Base-by-base conservation (phyloP, 2,888 invertebrate genomes). In the Eulithis testata region DNA sequence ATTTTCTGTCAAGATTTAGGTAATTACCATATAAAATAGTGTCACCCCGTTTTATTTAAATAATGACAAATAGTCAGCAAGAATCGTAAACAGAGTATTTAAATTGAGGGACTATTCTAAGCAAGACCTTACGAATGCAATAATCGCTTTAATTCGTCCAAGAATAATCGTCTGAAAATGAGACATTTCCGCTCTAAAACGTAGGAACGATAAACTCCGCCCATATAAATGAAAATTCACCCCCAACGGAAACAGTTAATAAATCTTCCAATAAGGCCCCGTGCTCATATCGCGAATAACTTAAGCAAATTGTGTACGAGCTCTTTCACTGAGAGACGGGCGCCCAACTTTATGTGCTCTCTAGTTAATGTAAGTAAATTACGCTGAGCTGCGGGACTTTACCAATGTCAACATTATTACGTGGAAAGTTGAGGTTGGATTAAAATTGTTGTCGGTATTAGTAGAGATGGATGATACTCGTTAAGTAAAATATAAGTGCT, bases 291-390 rank as follows among this genome's bases (percentile, higher is more conserved):
- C 68, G 50, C 59, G 72, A 65, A 69, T 70, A 70, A 72, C 61
- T 70, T 72, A 70, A 63, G 68, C 70, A 70, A 70, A 71, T 71
- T 71, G 65, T 54, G 63, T 67, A 60, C 67, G 47, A 70, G 70
- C 67, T 70, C 64, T 64, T 64, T 40, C 50, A 56, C 59, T 52
- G 49, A 66, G 69, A 56, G 69, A 56, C 55, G 58, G 56, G 65
- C 65, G 66, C n/a, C 14, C 14, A 40, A 76, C 60, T 76, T 78
- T 74, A 79, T 75, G 76, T 72, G 71, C 74, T 66, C 68, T 68
- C 71, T 66, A 73, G 74, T 74, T 79, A 82, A 81, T 76, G 80
- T 77, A 72, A 75, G 74, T 77, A 73, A 81, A 82, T 82, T 79
- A 78, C 76, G 63, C 67, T 60, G 70, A 70, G 71, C 70, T 69